Evolutionary conservation across 2,888 invertebrate genomes (phyloP).

Genomic region (Frankliniella fusca): DNA sequence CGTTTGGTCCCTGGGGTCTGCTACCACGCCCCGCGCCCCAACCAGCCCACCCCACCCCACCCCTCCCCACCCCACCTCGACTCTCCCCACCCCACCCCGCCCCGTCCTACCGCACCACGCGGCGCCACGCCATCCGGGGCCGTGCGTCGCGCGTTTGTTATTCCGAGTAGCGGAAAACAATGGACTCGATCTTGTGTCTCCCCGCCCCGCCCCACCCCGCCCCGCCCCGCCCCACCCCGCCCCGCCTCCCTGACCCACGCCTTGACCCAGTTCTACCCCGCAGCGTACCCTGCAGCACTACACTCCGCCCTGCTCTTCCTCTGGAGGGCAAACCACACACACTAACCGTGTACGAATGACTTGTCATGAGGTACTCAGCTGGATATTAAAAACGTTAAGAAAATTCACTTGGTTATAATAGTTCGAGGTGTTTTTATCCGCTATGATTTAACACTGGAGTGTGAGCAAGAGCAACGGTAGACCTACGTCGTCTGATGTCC

Average conservation of each 20-base stretch:
- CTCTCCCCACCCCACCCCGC: neutral
- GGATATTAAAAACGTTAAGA: no score
- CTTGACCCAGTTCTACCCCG: neutral
- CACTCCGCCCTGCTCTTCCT: neutral
- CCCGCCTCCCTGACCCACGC: neutral
- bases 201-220: neutral
- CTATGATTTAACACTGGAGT: no score
- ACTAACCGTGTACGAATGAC: no score
- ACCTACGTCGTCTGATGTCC: no score
- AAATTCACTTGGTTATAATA: no score
- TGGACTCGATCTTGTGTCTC: neutral
- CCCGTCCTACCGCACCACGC: neutral
- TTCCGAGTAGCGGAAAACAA: neutral
- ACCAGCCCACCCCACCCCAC: neutral
- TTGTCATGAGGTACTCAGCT: no score
- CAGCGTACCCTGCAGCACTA: neutral
- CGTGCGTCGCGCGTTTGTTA: neutral
- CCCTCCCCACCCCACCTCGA: neutral
- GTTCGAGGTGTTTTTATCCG: no score
- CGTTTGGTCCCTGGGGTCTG: no score
- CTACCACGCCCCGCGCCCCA: no score
- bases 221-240: neutral
- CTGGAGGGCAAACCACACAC: no score
- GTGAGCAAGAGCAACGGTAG: no score
- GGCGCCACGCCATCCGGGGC: neutral